Conservation (phyloP, 2,888 invertebrate species). For the Erpobdella octoculata region DNA sequence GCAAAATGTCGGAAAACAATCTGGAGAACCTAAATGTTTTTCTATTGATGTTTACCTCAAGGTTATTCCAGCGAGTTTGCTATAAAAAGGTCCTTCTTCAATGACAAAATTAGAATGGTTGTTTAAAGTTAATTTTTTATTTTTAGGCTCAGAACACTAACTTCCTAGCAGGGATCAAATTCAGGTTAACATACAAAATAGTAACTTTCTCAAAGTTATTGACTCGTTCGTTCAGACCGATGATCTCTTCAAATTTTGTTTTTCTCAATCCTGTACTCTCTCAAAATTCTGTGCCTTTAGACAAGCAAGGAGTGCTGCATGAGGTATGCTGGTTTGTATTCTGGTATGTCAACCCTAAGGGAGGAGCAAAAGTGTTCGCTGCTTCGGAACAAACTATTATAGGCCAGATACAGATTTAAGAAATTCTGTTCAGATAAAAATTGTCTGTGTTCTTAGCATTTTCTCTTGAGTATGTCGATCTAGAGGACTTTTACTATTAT, state of each 20-base stretch:
- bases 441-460: no score
- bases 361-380: no score
- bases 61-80: neutral
- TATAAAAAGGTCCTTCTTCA: neutral
- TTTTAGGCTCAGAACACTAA: slow-evolving; percentile 49
- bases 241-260: slow-evolving; percentile 70
- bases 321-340: slow-evolving; percentile 8
- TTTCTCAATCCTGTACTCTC: slow-evolving; percentile 68
- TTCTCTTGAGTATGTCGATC: no score
- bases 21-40: neutral
- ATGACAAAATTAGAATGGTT: no score
- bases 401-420: no score
- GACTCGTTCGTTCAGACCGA: slow-evolving; percentile 51
- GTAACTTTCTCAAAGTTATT: neutral
- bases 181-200: slow-evolving; percentile 74
- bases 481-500: no score
- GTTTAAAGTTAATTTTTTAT: no score
- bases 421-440: no score
- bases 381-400: no score
- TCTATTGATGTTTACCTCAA: slow-evolving; percentile 15
- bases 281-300: neutral
- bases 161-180: slow-evolving; percentile 55
- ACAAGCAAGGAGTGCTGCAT: neutral
- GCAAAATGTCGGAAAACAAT: neutral
- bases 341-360: no score